Percentiles rank a stretch among this genome's conserved stretches.
These are phyloP conservation scores for Magallana nippona DNA, from an alignment of 2,888 invertebrate species.

Conservation along the genomic window DNA sequence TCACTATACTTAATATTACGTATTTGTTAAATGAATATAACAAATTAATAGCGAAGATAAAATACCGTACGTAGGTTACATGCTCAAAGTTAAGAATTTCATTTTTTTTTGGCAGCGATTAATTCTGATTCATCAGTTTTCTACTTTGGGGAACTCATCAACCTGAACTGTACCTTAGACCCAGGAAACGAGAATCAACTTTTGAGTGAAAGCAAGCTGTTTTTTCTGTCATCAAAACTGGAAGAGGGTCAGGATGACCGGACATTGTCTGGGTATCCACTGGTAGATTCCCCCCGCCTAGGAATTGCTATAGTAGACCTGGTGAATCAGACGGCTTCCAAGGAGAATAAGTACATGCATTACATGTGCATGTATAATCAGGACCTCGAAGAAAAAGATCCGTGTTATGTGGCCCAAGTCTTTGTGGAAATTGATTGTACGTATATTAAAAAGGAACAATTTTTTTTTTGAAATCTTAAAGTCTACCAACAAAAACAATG, in stretches of 20 bases:
- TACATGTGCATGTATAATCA: conserved; percentile 7
- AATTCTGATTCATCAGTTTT: background rate
- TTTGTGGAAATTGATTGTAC: conserved; percentile 15
- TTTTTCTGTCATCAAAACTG: background rate
- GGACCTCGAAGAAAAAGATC: background rate
- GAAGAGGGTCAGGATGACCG: background rate
- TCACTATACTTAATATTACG: no score
- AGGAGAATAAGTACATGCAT: conserved; percentile 7
- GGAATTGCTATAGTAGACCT: background rate
- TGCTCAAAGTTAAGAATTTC: no score
- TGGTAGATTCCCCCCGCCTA: background rate
- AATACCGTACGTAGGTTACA: no score
- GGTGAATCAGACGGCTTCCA: background rate
- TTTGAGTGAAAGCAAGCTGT: background rate
- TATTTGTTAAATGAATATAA: no score
- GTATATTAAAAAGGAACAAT: background rate
- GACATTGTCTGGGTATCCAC: background rate
- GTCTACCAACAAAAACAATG: no score
- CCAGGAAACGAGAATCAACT: background rate
- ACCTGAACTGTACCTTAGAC: background rate
- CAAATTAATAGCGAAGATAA: no score
- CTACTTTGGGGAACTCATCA: conserved; percentile 18
- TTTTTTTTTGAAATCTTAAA: no score
- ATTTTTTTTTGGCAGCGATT: background rate
- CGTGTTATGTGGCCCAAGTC: background rate